Evolutionary conservation across 2,888 invertebrate species (phyloP), one percentile per base, ranked within the genome.

Genomic region (Microdon myrmicae): DNA sequence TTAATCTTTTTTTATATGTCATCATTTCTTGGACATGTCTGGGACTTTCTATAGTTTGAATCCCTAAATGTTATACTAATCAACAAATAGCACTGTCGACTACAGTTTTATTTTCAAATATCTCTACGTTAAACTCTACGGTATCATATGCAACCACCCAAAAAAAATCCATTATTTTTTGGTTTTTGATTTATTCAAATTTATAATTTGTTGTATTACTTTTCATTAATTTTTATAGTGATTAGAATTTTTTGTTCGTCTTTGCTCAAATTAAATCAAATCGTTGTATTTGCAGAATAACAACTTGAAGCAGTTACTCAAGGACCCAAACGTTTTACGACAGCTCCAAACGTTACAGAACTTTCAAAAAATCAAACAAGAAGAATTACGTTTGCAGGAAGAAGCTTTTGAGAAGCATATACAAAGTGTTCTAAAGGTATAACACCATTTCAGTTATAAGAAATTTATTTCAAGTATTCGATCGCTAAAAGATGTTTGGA

Each of bases 321-420:
- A 90, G 41, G 93, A 94, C 81, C 92, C 93, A 0, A 92, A 94
- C 81, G 90, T 96, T 29, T 83, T 96, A 77, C 84, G 94, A 47
- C 95, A 96, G 72, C 82, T 96, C 37, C 95, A 96, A 75, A 93
- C 89, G 10, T 79, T 90, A 61, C 90, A 90, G 73, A 80, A 79
- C 64, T 74, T 80, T 44, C 77, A 76, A 37, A 78, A 78, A 55
- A 75, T 78, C 54, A 81, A 82, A 53, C 82, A 83, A 68, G 84
- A 86, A 68, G 83, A 87, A 61, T 85, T 89, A 83, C 86, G 87
- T 66, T 84, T 87, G 68, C 88, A 88, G 69, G 89, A 89, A 70
- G 89, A 89, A 35, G 89, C 88, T 69, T 88, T 89, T 72, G 89
- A 89, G 72, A 88, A 88, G 71, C 88, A 89, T 76, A 77, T 89